Percentiles rank a stretch among this genome's conserved stretches.
Conservation (phyloP, 2,797 vertebrate genomes). For the Neomorphus geoffroyi region DNA sequence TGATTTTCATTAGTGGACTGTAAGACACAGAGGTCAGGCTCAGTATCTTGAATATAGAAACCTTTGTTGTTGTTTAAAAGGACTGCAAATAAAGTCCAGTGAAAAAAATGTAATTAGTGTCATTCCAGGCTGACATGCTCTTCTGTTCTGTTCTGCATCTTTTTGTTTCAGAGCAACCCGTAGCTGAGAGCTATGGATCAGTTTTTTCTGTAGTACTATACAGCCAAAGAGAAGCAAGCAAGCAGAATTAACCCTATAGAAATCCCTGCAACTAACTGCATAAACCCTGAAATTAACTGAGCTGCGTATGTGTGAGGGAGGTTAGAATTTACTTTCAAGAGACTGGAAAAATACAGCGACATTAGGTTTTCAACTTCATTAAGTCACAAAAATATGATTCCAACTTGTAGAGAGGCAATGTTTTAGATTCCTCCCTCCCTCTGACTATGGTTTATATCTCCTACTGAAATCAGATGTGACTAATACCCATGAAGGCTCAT, state of each 20-base stretch:
- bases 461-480: not conserved
- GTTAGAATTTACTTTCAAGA: not conserved
- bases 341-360: not conserved
- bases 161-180: not conserved
- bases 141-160: not conserved
- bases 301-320: not conserved
- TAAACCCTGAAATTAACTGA: not conserved
- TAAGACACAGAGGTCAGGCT: not conserved
- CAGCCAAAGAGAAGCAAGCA: not conserved
- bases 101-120: slow-evolving; percentile 52
- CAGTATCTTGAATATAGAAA: not conserved
- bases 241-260: not conserved
- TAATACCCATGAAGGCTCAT: not conserved
- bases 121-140: not conserved
- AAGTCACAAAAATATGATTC: not conserved
- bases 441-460: not conserved
- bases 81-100: not conserved
- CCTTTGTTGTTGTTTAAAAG: not conserved
- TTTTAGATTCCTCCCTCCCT: not conserved
- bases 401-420: not conserved
- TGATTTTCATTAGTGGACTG: slow-evolving; percentile 10
- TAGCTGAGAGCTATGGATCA: not conserved
- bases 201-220: not conserved
- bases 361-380: not conserved
- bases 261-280: not conserved